Evolutionary conservation across 2,888 invertebrate genomes (phyloP), one percentile per base, ranked within the genome.

Genomic region (Trichogramma dendrolimi): DNA sequence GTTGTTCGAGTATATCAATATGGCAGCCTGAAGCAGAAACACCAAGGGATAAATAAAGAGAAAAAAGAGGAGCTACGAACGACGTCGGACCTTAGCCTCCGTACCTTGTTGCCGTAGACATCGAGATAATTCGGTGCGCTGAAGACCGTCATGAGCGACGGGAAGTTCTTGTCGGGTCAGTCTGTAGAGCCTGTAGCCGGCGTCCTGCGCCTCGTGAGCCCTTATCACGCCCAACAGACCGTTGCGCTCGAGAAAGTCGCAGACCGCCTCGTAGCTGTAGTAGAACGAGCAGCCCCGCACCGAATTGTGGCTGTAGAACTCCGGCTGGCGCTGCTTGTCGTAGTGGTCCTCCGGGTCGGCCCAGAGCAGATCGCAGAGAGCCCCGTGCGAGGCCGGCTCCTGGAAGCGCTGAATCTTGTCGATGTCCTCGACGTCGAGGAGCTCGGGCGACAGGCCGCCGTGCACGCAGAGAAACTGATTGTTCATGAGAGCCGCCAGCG

Each of bases 101-200:
- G 1, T n/a, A 61, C 65, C 54, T 65, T 63, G 38, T 65, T 65
- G 11, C 54, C 42, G 10, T 63, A 65, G 7, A 65, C 50, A 11
- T 65, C 65, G 4, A 58, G 42, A 8, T 65, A 65, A 43, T 65
- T 65, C 1, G 65, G 65, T 1, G 65, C 65, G 11, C 65, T 65
- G 8, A 65, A 65, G 4, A 65, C 10, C 7, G 65, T 65, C 4
- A 65, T 56, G 1, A 65, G 59, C 2, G 63, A 14, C n/a, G 65
- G 65, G 5, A 65, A 65, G 4, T 54, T 51, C 3, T 39, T 46
- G 5, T 56, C 40, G 1, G 1, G 52, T 46, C 4, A 5, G 4
- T 1, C 54, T 52, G 39, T 63, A 61, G 49, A 63, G 41, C 42
- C 11, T 49, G 46, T 61, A 63, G 1, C 65, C 65, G 0, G 10